A percentile compares a stretch with the other conserved stretches of the same genome.
phyloP scores from a whole-genome alignment of 2,113 vertebrate species.

The Marmota flaviventris region DNA sequence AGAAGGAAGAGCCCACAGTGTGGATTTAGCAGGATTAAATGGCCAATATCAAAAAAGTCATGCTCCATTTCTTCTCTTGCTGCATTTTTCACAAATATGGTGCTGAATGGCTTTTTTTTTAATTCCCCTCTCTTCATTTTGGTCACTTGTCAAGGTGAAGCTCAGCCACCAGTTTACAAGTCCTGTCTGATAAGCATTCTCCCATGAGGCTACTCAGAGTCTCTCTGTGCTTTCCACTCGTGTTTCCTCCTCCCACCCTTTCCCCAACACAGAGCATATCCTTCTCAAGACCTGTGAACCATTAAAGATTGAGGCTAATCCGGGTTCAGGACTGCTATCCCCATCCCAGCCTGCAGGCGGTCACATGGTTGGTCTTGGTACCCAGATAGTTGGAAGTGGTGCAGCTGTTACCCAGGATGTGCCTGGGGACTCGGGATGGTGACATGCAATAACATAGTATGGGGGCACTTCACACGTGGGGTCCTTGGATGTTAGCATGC shows the following conservation, averaged over 20 bases:
- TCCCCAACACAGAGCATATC: not conserved
- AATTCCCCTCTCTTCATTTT: not conserved
- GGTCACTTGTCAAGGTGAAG: not conserved
- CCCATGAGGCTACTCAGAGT: not conserved
- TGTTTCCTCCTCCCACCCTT: not conserved
- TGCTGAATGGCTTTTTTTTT: not conserved
- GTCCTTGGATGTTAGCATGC: not conserved
- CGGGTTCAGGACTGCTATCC: not conserved
- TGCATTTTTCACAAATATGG: too few species aligned
- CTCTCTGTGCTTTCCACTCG: not conserved
- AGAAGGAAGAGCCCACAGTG: not conserved
- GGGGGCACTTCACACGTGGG: not conserved
- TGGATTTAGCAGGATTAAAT: not conserved
- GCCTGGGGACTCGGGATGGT: too few species aligned
- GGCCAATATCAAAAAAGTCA: too few species aligned
- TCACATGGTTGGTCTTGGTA: not conserved
- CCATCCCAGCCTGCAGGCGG: too few species aligned
- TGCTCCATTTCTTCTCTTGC: too few species aligned
- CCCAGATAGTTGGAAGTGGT: not conserved
- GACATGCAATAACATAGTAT: fast-evolving
- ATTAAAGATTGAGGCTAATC: not conserved
- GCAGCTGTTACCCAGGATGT: fast-evolving
- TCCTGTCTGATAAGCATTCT: not conserved
- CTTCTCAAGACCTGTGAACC: not conserved
- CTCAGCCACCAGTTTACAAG: too few species aligned